These are phyloP conservation scores for Drosophila rellima DNA, from an alignment of 2,888 invertebrate genomes.

Conservation along the genomic window DNA sequence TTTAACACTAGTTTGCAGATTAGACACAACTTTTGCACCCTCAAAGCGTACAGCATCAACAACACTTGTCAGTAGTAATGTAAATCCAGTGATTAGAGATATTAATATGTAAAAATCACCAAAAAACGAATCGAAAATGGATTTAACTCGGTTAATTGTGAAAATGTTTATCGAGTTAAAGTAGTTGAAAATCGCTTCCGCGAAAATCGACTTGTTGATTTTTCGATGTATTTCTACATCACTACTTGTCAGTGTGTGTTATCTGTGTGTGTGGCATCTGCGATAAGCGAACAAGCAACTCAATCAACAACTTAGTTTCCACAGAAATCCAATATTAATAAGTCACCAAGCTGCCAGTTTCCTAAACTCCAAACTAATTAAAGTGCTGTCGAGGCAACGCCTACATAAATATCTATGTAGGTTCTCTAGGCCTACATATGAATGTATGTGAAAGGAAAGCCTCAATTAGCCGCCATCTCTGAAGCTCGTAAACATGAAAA, in stretches of 20 bases:
- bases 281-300: conserved; percentile 53
- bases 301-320: conserved; percentile 51
- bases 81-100: no score
- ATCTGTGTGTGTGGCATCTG: conserved; percentile 45
- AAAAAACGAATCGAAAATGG: conserved; percentile 18
- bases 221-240: no score
- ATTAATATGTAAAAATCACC: no score
- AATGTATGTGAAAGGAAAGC: conserved; percentile 57
- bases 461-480: conserved; percentile 48
- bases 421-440: conserved; percentile 10
- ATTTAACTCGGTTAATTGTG: no score
- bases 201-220: no score
- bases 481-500: conserved; percentile 51
- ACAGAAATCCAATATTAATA: conserved; percentile 38
- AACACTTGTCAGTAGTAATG: no score
- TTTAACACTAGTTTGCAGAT: conserved; percentile 16
- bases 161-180: no score
- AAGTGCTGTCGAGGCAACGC: conserved; percentile 50
- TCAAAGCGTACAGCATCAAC: neutral
- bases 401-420: conserved; percentile 34
- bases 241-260: neutral
- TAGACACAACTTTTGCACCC: neutral
- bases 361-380: conserved; percentile 50
- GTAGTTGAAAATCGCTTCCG: no score
- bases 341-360: conserved; percentile 15